Evolutionary conservation across 92 coral and sea anemone genomes (phyloP).

Genomic region (Bergia puertoricense): DNA sequence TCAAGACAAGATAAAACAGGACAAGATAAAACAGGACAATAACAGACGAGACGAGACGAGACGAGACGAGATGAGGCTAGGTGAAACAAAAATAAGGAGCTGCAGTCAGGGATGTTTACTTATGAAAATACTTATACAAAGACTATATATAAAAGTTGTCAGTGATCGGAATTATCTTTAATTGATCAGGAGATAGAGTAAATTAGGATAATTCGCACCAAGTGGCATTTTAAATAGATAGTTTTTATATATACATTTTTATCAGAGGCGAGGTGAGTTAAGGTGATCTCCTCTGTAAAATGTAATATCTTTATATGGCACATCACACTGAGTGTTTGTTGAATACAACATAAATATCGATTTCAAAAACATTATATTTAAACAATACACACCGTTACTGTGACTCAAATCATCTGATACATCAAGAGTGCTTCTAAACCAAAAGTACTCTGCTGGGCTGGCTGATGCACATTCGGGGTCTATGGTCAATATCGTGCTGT

Average conservation of each 20-base stretch:
- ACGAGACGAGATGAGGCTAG: neutral
- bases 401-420: conserved; percentile 69
- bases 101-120: too few relatives aligned
- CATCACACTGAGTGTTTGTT: neutral
- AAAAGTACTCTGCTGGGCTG: conserved; percentile 83
- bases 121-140: neutral
- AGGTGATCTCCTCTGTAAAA: too few relatives aligned
- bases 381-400: conserved; percentile 53
- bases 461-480: conserved; percentile 71
- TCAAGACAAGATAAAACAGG: too few relatives aligned
- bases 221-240: too few relatives aligned
- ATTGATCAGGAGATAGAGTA: too few relatives aligned
- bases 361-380: neutral
- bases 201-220: too few relatives aligned
- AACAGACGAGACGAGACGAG: neutral
- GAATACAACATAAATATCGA: neutral
- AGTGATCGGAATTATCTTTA: too few relatives aligned
- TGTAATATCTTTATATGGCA: neutral
- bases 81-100: neutral
- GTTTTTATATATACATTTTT: too few relatives aligned
- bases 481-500: conserved; percentile 43
- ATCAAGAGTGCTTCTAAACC: conserved; percentile 84
- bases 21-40: neutral
- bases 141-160: neutral
- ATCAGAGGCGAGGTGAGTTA: too few relatives aligned